Evolutionary conservation across 2,888 invertebrate species (phyloP), one percentile per base, ranked within the genome.

Genomic region (Erebia aethiops): DNA sequence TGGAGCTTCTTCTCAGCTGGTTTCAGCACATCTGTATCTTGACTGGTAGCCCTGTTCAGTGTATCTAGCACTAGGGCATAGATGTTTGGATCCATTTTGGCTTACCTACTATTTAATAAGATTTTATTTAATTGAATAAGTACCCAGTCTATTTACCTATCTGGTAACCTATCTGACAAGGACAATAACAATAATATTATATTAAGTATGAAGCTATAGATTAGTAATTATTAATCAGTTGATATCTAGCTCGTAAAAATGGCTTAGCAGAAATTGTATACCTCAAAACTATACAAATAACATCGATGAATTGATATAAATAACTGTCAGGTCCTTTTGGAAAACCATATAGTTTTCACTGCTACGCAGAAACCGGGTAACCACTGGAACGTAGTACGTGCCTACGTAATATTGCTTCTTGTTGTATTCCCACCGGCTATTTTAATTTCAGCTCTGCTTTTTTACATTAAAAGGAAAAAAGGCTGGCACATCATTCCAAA

Each of bases 1-100:
- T 95, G 95, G 26, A 99, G 94, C 83, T 97, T 97, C 77, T 96
- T 95, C 88, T 98, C 98, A 43, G 98, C 98, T 57, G 97, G 96
- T 88, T 98, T 98, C 69, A 98, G 92, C 57, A 97, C 93, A 77
- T 95, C 95, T 14, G 97, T 95, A 88, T 97, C 95, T 87, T 98
- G 98, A 89, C 97, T 98, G 71, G 97, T 96, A 43, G 98, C 98
- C 83, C 96, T 95, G 82, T 96, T 96, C 51, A 98, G 93, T 66
- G 97, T 95, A 81, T 97, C 96, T 80, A 97, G 88, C 74, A 97
- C 96, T 83, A 95, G 81, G 16, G 94, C 94, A 81, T 95, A 94
- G 73, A 94, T 93, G 80, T 91, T 92, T 16, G 94, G 91, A 84
- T 95, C 95, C 95, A 95, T 95, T 77, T 70, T 71, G 70, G 7